A percentile compares a stretch with the other conserved stretches of the same genome.
phyloP scores from a whole-genome alignment of 2,797 vertebrate genomes.

The Odontamblyopus lacepedii region DNA sequence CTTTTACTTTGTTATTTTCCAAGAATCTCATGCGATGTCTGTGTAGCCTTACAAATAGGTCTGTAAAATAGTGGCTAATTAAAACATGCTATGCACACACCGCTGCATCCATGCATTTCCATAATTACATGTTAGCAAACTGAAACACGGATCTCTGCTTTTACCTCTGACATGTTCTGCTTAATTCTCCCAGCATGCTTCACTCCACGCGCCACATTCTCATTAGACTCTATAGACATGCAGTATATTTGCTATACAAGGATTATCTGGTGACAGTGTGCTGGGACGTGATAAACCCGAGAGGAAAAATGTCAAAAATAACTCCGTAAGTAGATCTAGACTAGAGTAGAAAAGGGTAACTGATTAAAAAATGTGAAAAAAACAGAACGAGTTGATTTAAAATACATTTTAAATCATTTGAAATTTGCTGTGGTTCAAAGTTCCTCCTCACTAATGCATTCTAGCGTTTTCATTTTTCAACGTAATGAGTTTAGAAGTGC shows the following conservation, averaged over 20 bases:
- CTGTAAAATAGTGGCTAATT: conserved; percentile 30
- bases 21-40: neutral
- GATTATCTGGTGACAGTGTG: neutral
- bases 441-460: no score
- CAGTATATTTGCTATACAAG: no score
- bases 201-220: conserved; percentile 5
- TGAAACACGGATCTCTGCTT: conserved; percentile 1
- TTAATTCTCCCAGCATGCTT: conserved; percentile 32
- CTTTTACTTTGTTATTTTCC: neutral
- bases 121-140: conserved; percentile 42
- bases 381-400: no score
- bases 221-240: conserved; percentile 14
- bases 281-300: neutral
- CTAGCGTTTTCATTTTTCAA: no score
- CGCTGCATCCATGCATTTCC: conserved; percentile 18
- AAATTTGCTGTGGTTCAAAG: no score
- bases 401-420: no score
- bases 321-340: no score
- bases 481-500: no score
- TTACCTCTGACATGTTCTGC: conserved; percentile 29
- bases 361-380: no score
- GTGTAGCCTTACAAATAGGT: conserved; percentile 10
- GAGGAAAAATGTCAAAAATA: no score
- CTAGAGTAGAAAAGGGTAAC: no score
- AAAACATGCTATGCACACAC: neutral